Conservation (phyloP, 2,797 vertebrate species). For the Taenioides sp. region DNA sequence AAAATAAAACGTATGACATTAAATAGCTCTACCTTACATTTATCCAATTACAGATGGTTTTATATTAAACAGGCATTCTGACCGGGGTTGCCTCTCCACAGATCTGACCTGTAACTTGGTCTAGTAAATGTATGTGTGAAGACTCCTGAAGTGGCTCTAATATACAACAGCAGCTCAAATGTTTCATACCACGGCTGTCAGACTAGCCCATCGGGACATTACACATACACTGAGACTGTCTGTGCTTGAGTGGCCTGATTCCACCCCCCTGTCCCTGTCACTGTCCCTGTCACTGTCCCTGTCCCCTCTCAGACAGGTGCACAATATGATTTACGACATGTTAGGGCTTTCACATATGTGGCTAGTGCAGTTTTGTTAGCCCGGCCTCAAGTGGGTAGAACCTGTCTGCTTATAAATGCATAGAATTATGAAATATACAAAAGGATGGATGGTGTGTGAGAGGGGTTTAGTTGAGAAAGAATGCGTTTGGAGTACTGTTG, state of each 20-base stretch:
- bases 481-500: neutral
- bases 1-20: too few relatives aligned
- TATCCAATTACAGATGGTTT: too few relatives aligned
- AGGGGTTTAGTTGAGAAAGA: neutral
- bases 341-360: neutral
- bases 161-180: neutral
- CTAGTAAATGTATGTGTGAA: neutral
- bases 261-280: neutral
- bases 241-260: neutral
- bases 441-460: neutral
- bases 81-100: too few relatives aligned
- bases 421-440: slow-evolving; percentile 7
- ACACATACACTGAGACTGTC: neutral
- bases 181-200: neutral
- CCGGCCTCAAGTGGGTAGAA: neutral
- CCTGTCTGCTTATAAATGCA: slow-evolving; percentile 8
- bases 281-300: neutral
- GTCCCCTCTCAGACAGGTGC: neutral
- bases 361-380: neutral
- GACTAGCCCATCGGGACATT: neutral
- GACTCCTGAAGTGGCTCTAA: neutral
- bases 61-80: too few relatives aligned
- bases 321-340: neutral
- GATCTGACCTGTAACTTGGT: too few relatives aligned
- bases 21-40: too few relatives aligned